Evolutionary conservation across 1,140 invertebrate genomes (phyloP).

Genomic region (Marisa cornuarietis): DNA sequence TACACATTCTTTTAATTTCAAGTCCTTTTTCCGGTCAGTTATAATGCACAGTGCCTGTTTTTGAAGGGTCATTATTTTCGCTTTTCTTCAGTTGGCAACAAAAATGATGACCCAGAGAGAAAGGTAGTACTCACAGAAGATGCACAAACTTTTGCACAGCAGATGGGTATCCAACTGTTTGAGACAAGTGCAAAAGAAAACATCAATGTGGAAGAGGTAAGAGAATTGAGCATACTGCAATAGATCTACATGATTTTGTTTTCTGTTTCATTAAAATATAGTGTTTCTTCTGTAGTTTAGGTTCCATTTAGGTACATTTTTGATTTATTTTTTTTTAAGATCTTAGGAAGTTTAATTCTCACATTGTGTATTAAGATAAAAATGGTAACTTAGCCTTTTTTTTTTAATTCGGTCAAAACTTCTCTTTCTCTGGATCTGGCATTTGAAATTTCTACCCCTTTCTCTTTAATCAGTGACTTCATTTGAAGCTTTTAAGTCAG

Average conservation of each 20-base stretch:
- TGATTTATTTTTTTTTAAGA: conserved; percentile 1
- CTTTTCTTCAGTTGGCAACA: conserved; percentile 90
- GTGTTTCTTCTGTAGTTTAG: not conserved
- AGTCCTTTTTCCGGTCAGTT: too few species aligned
- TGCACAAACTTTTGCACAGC: conserved; percentile 94
- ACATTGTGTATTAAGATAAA: not conserved
- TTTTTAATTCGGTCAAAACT: too few species aligned
- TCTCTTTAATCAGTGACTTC: too few species aligned
- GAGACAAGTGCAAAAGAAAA: conserved; percentile 99
- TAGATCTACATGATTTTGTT: too few species aligned
- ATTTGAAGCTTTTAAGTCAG: too few species aligned
- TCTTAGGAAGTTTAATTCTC: not conserved
- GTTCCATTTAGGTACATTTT: too few species aligned
- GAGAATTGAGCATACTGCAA: conserved; percentile 35
- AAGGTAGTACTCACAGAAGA: conserved; percentile 98
- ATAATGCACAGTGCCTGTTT: too few species aligned
- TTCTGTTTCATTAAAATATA: too few species aligned
- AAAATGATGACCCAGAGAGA: conserved; percentile 95
- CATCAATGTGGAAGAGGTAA: conserved; percentile 96
- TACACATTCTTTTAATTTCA: too few species aligned
- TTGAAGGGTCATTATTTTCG: not conserved
- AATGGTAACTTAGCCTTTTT: too few species aligned
- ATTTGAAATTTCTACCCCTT: too few species aligned
- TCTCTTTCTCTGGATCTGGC: too few species aligned
- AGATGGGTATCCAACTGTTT: conserved; percentile 96